Evolutionary conservation across 2,113 vertebrate species (phyloP).

Genomic region (Dasyurus viverrinus): DNA sequence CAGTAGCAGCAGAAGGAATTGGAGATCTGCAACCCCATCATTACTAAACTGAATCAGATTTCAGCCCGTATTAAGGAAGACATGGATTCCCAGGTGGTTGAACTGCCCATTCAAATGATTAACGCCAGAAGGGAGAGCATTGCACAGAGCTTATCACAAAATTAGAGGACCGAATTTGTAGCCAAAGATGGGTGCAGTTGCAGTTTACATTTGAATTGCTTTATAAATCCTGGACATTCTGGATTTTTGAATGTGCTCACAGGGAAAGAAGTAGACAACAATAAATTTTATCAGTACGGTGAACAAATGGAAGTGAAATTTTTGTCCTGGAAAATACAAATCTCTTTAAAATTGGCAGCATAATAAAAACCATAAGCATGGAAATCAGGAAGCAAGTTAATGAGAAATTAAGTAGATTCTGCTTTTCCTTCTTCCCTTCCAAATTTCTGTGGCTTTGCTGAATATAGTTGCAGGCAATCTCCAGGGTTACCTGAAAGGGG

Average conservation of each 20-base stretch:
- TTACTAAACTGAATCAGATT: neutral
- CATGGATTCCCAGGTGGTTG: neutral
- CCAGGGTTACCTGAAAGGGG: neutral
- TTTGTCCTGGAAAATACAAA: neutral
- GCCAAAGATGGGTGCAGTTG: neutral
- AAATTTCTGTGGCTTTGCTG: neutral
- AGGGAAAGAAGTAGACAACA: neutral
- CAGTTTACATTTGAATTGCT: neutral
- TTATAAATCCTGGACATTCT: neutral
- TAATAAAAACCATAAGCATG: neutral
- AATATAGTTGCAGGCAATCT: neutral
- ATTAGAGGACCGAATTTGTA: neutral
- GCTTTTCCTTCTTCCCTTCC: neutral
- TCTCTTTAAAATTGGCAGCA: neutral
- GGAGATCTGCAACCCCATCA: neutral
- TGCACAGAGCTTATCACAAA: neutral
- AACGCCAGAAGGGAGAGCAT: neutral
- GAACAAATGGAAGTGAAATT: neutral
- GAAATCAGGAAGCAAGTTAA: neutral
- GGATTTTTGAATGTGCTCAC: neutral
- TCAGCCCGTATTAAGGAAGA: neutral
- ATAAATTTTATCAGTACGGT: neutral
- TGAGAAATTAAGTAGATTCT: neutral
- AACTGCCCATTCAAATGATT: neutral
- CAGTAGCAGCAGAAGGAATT: neutral